These are phyloP conservation scores for Orthosia gothica DNA, from an alignment of 2,888 invertebrate genomes.

Conservation along the genomic window DNA sequence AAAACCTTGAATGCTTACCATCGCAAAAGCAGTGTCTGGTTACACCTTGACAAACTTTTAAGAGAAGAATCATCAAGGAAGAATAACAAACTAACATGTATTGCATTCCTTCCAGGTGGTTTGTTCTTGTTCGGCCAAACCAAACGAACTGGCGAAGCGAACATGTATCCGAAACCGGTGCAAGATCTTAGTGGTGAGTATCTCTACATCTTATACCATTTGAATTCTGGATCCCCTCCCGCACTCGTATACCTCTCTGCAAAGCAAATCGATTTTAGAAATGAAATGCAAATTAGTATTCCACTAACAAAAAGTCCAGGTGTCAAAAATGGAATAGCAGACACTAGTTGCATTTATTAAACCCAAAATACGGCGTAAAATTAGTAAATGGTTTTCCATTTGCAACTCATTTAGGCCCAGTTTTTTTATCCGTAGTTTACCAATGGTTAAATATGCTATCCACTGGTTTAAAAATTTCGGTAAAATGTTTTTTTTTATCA, in stretches of 20 bases:
- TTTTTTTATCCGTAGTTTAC: too few relatives aligned
- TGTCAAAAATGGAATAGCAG: neutral
- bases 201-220: neutral
- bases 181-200: constrained; percentile 95
- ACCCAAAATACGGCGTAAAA: too few relatives aligned
- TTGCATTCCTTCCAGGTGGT: constrained; percentile 86
- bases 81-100: neutral
- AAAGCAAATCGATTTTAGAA: neutral
- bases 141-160: constrained; percentile 98
- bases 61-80: neutral
- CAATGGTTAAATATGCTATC: too few relatives aligned
- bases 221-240: neutral
- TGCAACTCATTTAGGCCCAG: too few relatives aligned
- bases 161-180: constrained; percentile 99
- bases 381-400: too few relatives aligned
- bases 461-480: too few relatives aligned
- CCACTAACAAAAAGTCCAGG: neutral
- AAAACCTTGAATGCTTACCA: too few relatives aligned
- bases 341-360: too few relatives aligned
- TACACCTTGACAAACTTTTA: too few relatives aligned
- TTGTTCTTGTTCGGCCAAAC: constrained; percentile 97
- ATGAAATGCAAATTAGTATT: neutral
- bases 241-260: neutral
- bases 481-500: too few relatives aligned
- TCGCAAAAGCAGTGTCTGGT: too few relatives aligned